Evolutionary conservation across 2,797 vertebrate genomes (phyloP).

Genomic region (Menidia menidia): DNA sequence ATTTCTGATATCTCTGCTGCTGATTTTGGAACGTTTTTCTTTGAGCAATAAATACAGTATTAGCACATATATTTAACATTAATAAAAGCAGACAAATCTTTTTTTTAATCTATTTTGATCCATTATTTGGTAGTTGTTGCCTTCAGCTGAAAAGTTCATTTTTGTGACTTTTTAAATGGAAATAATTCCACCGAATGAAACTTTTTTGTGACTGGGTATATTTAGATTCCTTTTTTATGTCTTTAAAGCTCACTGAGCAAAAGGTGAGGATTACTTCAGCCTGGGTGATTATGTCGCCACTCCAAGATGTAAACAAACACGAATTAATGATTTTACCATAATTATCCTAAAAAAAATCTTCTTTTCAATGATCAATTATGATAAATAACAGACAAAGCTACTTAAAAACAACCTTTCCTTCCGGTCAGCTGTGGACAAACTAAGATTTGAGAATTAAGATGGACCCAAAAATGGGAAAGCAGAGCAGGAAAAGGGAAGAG

Average conservation of each 20-base stretch:
- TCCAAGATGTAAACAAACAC: constrained; percentile 38
- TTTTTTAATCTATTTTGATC: too few relatives aligned
- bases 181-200: too few relatives aligned
- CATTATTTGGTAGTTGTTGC: too few relatives aligned
- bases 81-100: too few relatives aligned
- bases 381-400: constrained; percentile 16
- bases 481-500: constrained; percentile 10
- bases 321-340: constrained; percentile 15
- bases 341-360: constrained; percentile 7
- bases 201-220: too few relatives aligned
- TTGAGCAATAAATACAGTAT: too few relatives aligned
- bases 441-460: constrained; percentile 24
- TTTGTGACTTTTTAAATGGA: too few relatives aligned
- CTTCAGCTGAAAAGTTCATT: too few relatives aligned
- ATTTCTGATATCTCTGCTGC: too few relatives aligned
- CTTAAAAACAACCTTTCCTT: constrained; percentile 7
- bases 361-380: constrained; percentile 7
- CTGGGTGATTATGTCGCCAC: neutral
- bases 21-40: too few relatives aligned
- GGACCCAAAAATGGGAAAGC: constrained; percentile 33
- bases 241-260: neutral
- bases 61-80: too few relatives aligned
- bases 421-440: constrained; percentile 34
- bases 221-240: neutral
- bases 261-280: constrained; percentile 28